Evolutionary conservation across 2,113 vertebrate genomes (phyloP), one percentile per base, ranked within the genome.

Genomic region (Tiliqua scincoides): DNA sequence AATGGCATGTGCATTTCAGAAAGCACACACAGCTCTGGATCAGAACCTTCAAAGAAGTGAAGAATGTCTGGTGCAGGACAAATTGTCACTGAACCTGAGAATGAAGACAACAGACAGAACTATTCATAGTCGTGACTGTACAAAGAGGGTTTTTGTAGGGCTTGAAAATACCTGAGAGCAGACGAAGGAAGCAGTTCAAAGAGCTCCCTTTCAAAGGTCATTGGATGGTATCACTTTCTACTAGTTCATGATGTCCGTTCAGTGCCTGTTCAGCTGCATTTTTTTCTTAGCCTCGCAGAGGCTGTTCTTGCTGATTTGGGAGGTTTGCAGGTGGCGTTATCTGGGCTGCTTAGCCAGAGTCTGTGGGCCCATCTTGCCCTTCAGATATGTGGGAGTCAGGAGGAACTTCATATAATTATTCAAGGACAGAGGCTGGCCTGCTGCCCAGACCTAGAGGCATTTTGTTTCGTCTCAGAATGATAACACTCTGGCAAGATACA

Each of bases 361-460:
- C n/a, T 52, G 35, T 70, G 67, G 30, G 74, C 76, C 83, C 0
- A 0, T 68, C 85, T 89, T 92, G 92, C 88, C 91, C 92, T 94
- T 94, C 88, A 91, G 88, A 94, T 93, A 91, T 32, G 67, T 75
- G 15, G 12, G 85, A 93, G 71, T 91, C 88, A 88, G 87, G 81
- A 93, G 52, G 65, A 94, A 90, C 79, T 37, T 84, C 84, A 86
- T 82, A 85, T 87, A 85, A 37, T 91, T 62, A 90, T 73, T 71
- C 92, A 94, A 93, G 90, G 90, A 86, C 79, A 89, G 65, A 70
- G 71, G 89, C 84, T 94, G 94, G 92, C 87, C 86, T 85, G 82
- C 57, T 92, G 93, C 90, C 93, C 77, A 78, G 30, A 75, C 61
- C 81, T 61, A 87, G 87, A 95, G 90, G 86, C 61, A 80, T 86